Evolutionary conservation across 2,888 invertebrate genomes (phyloP), one percentile per base, ranked within the genome.

Genomic region (Andrena haemorrhoa): DNA sequence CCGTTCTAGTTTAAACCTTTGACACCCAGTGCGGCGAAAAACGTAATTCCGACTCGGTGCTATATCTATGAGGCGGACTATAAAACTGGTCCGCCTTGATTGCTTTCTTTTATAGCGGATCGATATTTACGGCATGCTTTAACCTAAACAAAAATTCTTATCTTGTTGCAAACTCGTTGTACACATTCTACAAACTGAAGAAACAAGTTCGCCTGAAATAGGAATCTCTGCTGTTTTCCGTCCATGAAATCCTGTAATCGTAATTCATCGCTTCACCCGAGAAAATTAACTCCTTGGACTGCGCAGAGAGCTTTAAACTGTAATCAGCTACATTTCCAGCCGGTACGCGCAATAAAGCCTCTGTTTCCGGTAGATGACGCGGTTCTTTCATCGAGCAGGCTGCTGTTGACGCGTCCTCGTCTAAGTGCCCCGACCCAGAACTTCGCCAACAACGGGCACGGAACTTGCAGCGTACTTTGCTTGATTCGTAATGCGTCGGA

Each of bases 221-320:
- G 23, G 3, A n/a, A 33, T 31, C 6, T 23, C 12, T n/a, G 3
- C 20, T 7, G 49, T 33, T 49, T 58, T 33, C 8, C 4, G 10
- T 1, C 4, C 56, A n/a, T 23, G 20, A 26, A 56, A 26, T 56
- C 23, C 23, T 23, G 56, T 26, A 41, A 41, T 56, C 23, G 10
- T 56, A 56, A 56, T 23, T 8, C 56, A 23, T 26, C 23, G n/a
- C 56, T 20, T 8, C 23, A 26, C 12, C 3, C 10, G 16, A 49
- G 56, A 63, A 26, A 81, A 73, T 80, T 73, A 81, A 68, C 68
- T 73, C 73, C 41, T 49, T 49, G n/a, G 35, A 20, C 68, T 69
- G 20, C 35, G 41, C 26, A 7, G 4, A 12, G n/a, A 56, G 51
- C 35, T 80, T 16, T 68, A 41, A 58, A 58, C 63, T 47, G 61